Evolutionary conservation across 2,113 vertebrate species (phyloP).

Genomic region (Ictalurus punctatus): DNA sequence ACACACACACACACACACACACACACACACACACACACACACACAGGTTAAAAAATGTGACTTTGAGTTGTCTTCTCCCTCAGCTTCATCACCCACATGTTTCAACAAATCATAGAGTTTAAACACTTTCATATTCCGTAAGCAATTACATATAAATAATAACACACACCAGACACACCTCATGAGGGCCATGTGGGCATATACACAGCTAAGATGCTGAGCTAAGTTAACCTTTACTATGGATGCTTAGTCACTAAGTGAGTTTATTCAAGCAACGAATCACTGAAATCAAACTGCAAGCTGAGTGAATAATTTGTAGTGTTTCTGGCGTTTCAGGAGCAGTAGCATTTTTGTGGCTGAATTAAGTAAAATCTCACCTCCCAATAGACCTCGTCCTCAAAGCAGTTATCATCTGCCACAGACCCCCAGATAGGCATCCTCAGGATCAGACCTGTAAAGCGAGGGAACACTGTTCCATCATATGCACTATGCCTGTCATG

Average conservation of each 20-base stretch:
- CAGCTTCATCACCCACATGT: constrained; percentile 9
- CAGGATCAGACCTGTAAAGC: constrained; percentile 80
- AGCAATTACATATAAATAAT: not conserved
- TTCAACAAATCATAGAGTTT: not conserved
- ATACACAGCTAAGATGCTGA: not conserved
- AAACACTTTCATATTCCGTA: not conserved
- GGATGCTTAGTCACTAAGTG: not conserved
- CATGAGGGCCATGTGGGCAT: constrained; percentile 16
- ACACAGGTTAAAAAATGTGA: not conserved
- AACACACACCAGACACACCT: not conserved
- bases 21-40: not conserved
- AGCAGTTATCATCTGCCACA: constrained; percentile 86
- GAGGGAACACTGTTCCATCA: constrained; percentile 2
- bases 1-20: not conserved
- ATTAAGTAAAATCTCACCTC: constrained; percentile 77
- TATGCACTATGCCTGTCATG: not conserved
- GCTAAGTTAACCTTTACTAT: not conserved
- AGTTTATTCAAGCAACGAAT: not conserved
- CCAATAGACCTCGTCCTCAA: constrained; percentile 89
- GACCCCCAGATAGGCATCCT: constrained; percentile 92
- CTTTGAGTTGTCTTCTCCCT: not conserved
- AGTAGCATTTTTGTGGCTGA: not conserved
- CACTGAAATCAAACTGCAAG: not conserved
- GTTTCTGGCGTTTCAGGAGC: not conserved
- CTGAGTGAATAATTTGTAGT: not conserved